Percentiles rank a stretch among this genome's conserved stretches.
These are phyloP conservation scores for Drosophila nigritarsus DNA, from an alignment of 2,888 invertebrate species.

Conservation along the genomic window DNA sequence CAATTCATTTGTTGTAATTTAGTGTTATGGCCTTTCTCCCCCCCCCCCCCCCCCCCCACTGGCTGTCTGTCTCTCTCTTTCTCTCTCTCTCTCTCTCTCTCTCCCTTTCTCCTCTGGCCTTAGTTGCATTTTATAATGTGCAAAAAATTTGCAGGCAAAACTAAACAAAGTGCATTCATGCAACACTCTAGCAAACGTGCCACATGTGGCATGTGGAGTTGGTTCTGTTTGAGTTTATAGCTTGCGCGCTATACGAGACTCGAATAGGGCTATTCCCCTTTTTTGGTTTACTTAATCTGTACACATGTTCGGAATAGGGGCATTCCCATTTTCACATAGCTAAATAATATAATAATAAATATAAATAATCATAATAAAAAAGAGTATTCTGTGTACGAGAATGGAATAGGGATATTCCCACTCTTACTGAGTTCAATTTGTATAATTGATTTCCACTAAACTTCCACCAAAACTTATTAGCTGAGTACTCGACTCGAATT, in stretches of 20 bases:
- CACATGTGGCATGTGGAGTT: constrained; percentile 23
- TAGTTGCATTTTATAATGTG: constrained; percentile 54
- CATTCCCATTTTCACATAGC: too few relatives aligned
- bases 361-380: too few relatives aligned
- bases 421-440: too few relatives aligned
- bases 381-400: too few relatives aligned
- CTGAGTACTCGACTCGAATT: too few relatives aligned
- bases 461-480: too few relatives aligned
- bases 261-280: background rate
- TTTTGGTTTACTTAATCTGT: background rate
- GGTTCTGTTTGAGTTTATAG: constrained; percentile 1
- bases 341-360: too few relatives aligned
- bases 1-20: constrained; percentile 66
- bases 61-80: background rate
- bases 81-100: background rate
- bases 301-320: background rate
- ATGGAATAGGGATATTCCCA: too few relatives aligned
- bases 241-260: background rate
- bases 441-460: too few relatives aligned
- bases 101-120: constrained; percentile 7
- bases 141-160: constrained; percentile 32
- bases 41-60: too few relatives aligned
- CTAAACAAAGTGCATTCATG: constrained; percentile 33
- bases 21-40: constrained; percentile 49
- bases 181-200: constrained; percentile 9